A percentile compares a stretch with the other conserved stretches of the same genome.
Conservation (phyloP, 2,113 vertebrate species). For the Lepus americanus region DNA sequence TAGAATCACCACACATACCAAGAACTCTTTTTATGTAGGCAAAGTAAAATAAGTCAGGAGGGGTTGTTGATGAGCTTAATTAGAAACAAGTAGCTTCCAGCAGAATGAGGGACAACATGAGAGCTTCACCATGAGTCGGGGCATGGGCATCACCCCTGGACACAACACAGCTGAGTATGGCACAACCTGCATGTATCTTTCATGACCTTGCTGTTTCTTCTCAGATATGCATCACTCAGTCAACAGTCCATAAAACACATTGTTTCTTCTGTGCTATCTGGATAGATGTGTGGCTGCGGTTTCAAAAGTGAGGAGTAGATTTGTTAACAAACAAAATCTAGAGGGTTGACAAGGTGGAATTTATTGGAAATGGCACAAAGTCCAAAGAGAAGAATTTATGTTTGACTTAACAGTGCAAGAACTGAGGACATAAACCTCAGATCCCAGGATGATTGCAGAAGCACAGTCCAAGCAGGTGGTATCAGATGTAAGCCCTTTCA, state of each 20-base stretch:
- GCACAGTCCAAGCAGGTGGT: too few relatives aligned
- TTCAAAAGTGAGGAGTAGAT: neutral
- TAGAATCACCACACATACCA: constrained; percentile 61
- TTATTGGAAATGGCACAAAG: neutral
- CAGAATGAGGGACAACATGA: constrained; percentile 31
- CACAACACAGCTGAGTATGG: too few relatives aligned
- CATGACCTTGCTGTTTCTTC: neutral
- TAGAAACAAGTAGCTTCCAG: constrained; percentile 65
- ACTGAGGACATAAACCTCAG: rapidly evolving
- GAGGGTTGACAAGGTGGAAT: too few relatives aligned
- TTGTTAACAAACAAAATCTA: neutral
- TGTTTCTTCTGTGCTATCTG: neutral
- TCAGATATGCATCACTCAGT: neutral
- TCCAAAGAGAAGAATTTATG: neutral
- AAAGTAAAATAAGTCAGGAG: constrained; percentile 73
- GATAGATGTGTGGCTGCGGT: neutral
- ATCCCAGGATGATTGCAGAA: neutral
- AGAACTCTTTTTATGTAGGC: constrained; percentile 67
- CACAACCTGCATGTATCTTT: neutral
- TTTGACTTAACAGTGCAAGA: neutral
- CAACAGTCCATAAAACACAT: neutral
- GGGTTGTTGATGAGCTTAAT: constrained; percentile 72
- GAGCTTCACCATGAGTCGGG: neutral
- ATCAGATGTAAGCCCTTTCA: neutral
- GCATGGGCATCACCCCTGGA: rapidly evolving